Conservation (phyloP, 2,797 vertebrate species). For the Diceros bicornis region DNA sequence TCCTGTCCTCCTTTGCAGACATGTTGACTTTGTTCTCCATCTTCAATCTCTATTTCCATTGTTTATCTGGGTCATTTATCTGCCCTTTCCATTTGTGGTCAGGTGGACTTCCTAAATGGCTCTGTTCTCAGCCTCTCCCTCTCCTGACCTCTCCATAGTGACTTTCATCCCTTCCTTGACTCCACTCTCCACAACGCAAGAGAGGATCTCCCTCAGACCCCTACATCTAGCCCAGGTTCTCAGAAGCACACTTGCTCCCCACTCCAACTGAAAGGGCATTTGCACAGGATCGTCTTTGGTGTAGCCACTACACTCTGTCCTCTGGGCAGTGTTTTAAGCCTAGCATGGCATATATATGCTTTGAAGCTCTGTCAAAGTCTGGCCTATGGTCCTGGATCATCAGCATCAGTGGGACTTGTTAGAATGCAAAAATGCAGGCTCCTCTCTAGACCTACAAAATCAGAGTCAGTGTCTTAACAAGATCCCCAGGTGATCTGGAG, state of each 20-base stretch:
- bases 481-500: neutral
- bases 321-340: neutral
- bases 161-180: neutral
- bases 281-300: neutral
- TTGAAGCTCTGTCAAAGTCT: neutral
- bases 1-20: too few species aligned
- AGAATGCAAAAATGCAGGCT: neutral
- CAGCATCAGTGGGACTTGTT: neutral
- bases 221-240: neutral
- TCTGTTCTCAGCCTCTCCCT: neutral
- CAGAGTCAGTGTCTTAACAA: slow-evolving; percentile 7
- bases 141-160: neutral
- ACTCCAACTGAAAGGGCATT: neutral
- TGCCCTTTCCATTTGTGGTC: neutral
- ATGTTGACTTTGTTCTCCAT: neutral
- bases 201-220: neutral
- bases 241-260: neutral
- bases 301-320: neutral
- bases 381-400: neutral
- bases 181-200: neutral
- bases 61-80: neutral
- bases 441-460: neutral
- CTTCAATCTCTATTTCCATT: neutral
- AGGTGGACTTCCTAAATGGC: neutral
- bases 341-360: neutral